Conservation (phyloP, 1,140 invertebrate genomes). For the Pachyrhynchus sulphureomaculatus region DNA sequence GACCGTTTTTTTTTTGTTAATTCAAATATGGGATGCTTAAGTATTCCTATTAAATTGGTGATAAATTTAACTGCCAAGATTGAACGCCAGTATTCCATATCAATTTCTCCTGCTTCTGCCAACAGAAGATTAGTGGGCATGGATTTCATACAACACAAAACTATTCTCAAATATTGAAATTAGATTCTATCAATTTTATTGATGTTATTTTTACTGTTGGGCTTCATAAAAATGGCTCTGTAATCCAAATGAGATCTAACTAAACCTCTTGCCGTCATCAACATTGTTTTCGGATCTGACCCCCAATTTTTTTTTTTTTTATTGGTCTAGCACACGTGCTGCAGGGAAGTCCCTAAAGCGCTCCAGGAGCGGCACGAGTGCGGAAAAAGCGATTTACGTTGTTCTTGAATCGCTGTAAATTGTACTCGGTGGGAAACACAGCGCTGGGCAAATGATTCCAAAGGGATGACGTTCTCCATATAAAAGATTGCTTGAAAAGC, state of each 20-base stretch:
- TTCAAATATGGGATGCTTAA: not conserved
- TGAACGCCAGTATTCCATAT: slow-evolving; percentile 10
- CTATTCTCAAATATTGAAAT: slow-evolving; percentile 8
- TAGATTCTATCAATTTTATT: slow-evolving; percentile 12
- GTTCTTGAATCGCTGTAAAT: no score
- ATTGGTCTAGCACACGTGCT: no score
- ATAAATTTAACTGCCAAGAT: slow-evolving; percentile 19
- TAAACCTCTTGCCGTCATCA: not conserved
- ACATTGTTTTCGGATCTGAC: slow-evolving; percentile 17
- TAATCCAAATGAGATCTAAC: slow-evolving; percentile 28
- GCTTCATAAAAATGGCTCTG: slow-evolving; percentile 16
- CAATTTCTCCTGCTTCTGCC: slow-evolving; percentile 12
- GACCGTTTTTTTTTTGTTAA: not conserved
- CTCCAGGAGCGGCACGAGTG: no score
- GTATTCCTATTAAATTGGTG: not conserved
- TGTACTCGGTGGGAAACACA: no score
- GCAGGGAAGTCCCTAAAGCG: no score
- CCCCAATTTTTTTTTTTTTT: no score
- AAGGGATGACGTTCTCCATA: no score
- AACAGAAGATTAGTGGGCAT: slow-evolving; percentile 24
- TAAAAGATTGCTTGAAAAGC: no score
- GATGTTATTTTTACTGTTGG: not conserved
- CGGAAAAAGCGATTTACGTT: no score
- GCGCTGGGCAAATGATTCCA: no score
- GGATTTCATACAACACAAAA: slow-evolving; percentile 19